Conservation (phyloP, 2,888 invertebrate genomes). For the Andricus quercusramuli region DNA sequence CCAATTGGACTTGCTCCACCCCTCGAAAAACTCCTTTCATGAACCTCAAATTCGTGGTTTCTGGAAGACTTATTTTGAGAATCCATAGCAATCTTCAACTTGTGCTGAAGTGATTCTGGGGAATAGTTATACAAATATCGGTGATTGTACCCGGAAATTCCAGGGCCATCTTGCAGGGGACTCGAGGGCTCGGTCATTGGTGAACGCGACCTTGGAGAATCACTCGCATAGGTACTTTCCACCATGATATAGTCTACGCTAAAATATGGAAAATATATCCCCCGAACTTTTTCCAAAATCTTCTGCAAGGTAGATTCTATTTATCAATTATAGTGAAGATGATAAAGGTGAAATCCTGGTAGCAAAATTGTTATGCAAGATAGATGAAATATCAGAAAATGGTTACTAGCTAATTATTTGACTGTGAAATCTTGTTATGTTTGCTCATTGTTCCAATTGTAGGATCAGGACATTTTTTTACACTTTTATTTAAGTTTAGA, state of each 20-base stretch:
- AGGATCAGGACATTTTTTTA: too few relatives aligned
- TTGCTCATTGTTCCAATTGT: not conserved
- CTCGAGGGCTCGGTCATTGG: constrained; percentile 76
- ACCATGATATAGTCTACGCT: constrained; percentile 68
- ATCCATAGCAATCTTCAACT: constrained; percentile 54
- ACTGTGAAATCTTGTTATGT: not conserved
- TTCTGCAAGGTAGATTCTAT: not conserved
- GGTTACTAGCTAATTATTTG: not conserved
- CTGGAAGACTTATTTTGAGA: constrained; percentile 52
- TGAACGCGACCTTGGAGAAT: constrained; percentile 74
- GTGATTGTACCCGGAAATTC: constrained; percentile 64
- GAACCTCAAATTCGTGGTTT: constrained; percentile 58
- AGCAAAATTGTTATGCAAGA: not conserved
- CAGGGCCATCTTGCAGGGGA: constrained; percentile 70
- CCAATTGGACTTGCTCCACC: constrained; percentile 60
- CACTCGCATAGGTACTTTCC: constrained; percentile 74
- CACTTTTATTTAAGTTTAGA: too few relatives aligned
- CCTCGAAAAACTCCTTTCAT: constrained; percentile 62
- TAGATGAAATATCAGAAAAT: not conserved
- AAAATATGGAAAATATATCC: not conserved
- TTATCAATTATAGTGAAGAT: not conserved
- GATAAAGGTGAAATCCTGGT: not conserved
- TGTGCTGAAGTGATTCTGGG: constrained; percentile 66
- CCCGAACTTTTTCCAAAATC: not conserved
- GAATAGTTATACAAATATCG: constrained; percentile 70